Evolutionary conservation across 2,888 invertebrate species (phyloP).

Genomic region (Achlya flavicornis): DNA sequence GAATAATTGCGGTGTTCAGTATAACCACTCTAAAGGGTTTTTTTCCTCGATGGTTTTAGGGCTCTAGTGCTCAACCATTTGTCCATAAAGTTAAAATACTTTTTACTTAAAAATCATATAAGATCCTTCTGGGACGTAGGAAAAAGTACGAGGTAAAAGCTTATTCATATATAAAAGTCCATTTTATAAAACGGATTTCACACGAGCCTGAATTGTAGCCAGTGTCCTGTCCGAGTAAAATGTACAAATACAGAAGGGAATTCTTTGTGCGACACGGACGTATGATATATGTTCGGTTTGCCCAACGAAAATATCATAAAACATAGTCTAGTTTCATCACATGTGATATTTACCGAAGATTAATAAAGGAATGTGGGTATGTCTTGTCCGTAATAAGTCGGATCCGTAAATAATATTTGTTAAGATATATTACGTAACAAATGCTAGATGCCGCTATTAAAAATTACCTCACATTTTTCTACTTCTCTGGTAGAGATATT

Average conservation of each 20-base stretch:
- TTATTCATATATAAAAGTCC: background rate
- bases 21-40: no score
- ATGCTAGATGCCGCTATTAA: background rate
- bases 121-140: background rate
- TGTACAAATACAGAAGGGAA: conserved; percentile 4
- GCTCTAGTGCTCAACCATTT: background rate
- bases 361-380: background rate
- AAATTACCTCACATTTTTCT: background rate
- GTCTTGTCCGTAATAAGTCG: background rate
- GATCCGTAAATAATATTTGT: background rate
- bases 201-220: background rate
- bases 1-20: no score
- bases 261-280: conserved; percentile 6
- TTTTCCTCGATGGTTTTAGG: no score
- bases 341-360: conserved; percentile 6
- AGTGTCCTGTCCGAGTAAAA: background rate
- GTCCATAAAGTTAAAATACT: background rate
- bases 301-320: background rate
- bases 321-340: conserved; percentile 2
- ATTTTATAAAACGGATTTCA: conserved; percentile 1
- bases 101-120: background rate
- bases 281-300: conserved; percentile 6
- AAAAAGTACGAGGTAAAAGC: background rate
- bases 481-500: background rate
- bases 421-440: background rate